Conservation (phyloP, 2,888 invertebrate genomes). For the Acleris laterana region DNA sequence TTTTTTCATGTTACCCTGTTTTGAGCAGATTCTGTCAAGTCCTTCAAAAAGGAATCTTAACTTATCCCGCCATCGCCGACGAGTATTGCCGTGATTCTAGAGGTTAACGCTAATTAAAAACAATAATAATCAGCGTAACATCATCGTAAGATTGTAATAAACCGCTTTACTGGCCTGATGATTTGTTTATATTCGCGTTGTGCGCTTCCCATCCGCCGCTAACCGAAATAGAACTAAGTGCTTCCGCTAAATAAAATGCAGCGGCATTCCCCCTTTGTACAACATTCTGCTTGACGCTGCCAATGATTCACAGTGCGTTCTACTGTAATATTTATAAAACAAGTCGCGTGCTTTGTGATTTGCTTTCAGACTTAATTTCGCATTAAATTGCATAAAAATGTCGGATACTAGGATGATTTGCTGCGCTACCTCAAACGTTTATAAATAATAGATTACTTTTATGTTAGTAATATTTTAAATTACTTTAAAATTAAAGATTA, state of each 20-base stretch:
- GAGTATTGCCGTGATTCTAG: too few relatives aligned
- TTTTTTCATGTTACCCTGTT: too few relatives aligned
- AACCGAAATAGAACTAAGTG: conserved; percentile 72
- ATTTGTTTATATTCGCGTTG: conserved; percentile 57
- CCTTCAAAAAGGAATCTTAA: too few relatives aligned
- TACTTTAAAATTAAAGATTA: too few relatives aligned
- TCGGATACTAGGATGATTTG: not conserved
- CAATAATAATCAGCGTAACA: conserved; percentile 29
- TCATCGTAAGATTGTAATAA: conserved; percentile 39
- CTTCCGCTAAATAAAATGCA: conserved; percentile 67
- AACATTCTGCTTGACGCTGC: conserved; percentile 44
- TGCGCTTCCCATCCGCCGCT: conserved; percentile 51
- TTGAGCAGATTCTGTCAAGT: too few relatives aligned
- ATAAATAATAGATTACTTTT: too few relatives aligned
- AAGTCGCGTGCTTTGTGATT: conserved; percentile 14
- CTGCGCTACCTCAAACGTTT: not conserved
- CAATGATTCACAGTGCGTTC: conserved; percentile 39
- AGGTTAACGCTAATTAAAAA: conserved; percentile 7
- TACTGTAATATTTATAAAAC: conserved; percentile 29
- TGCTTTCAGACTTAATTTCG: conserved; percentile 1
- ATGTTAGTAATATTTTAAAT: too few relatives aligned
- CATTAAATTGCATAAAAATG: conserved; percentile 3
- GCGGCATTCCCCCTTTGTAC: conserved; percentile 46
- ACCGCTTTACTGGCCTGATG: conserved; percentile 49
- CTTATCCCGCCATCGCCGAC: too few relatives aligned